Evolutionary conservation across 2,888 invertebrate species (phyloP).

Genomic region (Eubasilissa splendida): DNA sequence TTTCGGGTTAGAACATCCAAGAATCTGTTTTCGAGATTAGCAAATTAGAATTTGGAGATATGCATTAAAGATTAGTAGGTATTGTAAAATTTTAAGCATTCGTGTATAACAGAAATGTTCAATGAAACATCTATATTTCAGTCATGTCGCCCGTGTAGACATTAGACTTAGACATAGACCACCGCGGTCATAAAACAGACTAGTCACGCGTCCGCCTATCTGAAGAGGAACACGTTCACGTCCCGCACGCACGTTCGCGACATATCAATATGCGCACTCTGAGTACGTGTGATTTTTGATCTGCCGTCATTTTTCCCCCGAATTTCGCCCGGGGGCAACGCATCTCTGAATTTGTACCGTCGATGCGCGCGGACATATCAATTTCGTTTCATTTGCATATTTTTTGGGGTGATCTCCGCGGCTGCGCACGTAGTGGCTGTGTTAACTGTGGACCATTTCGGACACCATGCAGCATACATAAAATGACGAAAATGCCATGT

Average conservation of each 20-base stretch:
- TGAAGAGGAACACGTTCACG: constrained; percentile 2
- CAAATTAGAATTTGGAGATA: too few species aligned
- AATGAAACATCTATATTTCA: too few species aligned
- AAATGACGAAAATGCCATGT: too few species aligned
- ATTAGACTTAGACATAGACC: background rate
- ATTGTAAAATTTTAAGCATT: too few species aligned
- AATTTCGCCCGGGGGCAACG: constrained; percentile 12
- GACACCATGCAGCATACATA: too few species aligned
- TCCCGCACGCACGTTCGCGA: constrained; percentile 22
- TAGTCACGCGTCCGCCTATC: background rate
- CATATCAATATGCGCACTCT: constrained; percentile 33
- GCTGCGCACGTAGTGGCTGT: too few species aligned
- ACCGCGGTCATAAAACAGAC: background rate
- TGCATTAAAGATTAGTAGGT: too few species aligned
- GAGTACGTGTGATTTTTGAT: constrained; percentile 30
- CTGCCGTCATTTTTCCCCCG: constrained; percentile 36
- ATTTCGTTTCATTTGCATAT: constrained; percentile 27
- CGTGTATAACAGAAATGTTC: too few species aligned
- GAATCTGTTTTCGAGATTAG: too few species aligned
- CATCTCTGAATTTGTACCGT: constrained; percentile 15
- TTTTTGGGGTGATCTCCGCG: background rate
- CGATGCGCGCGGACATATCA: constrained; percentile 10
- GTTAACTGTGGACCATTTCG: too few species aligned
- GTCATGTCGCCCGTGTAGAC: background rate
- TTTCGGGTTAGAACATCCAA: too few species aligned